Percentiles rank a stretch among this genome's conserved stretches.
Conservation (phyloP, 2,113 vertebrate genomes). For the Amphiprion percula region DNA sequence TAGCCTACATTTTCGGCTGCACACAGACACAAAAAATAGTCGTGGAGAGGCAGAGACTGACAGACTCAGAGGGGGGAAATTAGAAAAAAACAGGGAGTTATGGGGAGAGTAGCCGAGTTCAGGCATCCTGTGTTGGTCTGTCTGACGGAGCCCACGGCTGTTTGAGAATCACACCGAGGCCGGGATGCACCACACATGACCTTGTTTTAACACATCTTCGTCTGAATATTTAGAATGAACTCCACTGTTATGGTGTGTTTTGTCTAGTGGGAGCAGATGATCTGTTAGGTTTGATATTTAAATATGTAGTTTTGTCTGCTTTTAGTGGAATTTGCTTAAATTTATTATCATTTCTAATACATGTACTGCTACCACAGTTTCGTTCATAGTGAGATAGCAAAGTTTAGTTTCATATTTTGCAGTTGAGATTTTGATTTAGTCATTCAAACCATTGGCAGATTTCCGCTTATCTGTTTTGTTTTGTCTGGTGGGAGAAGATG, state of each 20-base stretch:
- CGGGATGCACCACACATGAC: not conserved
- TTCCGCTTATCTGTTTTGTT: no score
- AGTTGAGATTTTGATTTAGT: no score
- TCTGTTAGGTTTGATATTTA: not conserved
- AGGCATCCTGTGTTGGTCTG: conserved; percentile 24
- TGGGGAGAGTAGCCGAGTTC: not conserved
- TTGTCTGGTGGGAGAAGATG: no score
- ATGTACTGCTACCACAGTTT: no score
- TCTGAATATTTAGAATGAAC: conserved; percentile 1
- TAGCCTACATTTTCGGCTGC: conserved; percentile 79
- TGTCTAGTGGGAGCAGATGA: not conserved
- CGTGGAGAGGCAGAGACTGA: conserved; percentile 39
- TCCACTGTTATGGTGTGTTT: conserved; percentile 1
- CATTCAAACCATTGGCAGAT: no score
- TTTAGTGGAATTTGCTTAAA: not conserved
- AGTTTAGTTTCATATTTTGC: no score
- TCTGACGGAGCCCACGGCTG: conserved; percentile 30
- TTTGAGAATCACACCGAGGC: conserved; percentile 44
- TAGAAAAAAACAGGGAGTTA: conserved; percentile 5
- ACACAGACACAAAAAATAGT: conserved; percentile 60
- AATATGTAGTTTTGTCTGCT: not conserved
- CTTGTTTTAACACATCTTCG: conserved; percentile 31
- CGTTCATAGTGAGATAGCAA: no score
- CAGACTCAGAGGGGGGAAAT: conserved; percentile 17
- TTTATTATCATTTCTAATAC: no score